Percentiles rank a stretch among this genome's conserved stretches.
Evolutionary conservation across 1,140 invertebrate genomes (phyloP).

Genomic region (Myzus persicae): DNA sequence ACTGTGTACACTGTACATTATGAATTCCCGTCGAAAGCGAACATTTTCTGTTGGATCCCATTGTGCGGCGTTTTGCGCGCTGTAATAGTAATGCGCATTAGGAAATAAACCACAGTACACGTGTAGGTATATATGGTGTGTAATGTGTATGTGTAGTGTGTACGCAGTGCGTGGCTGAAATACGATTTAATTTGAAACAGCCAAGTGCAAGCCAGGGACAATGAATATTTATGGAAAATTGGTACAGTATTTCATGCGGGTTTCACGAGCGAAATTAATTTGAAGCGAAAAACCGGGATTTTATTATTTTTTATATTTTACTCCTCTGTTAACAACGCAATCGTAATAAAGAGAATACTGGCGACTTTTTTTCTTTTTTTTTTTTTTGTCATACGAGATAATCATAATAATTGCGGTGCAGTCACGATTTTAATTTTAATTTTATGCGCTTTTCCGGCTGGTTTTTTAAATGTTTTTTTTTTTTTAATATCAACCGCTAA

Average conservation of each 20-base stretch:
- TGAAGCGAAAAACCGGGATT: background rate
- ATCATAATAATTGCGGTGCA: background rate
- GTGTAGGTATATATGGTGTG: background rate
- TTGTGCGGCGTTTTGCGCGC: background rate
- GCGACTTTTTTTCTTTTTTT: background rate
- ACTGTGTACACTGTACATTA: background rate
- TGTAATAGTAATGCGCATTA: constrained; percentile 1
- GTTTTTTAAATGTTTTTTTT: background rate
- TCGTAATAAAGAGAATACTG: constrained; percentile 6
- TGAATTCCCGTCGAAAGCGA: background rate
- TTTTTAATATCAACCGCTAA: background rate
- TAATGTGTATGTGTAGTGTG: no score
- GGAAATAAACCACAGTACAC: background rate
- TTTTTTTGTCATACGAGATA: constrained; percentile 6
- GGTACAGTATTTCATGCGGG: constrained; percentile 2
- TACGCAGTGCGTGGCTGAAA: background rate
- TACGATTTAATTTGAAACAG: background rate
- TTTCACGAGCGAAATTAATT: constrained; percentile 40
- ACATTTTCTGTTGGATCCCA: background rate
- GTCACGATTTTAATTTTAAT: constrained; percentile 50
- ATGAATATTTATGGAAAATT: constrained; percentile 49
- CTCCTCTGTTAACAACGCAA: background rate
- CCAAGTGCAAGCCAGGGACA: background rate
- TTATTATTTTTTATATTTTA: constrained; percentile 15
- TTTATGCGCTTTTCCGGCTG: constrained; percentile 21